Base-by-base conservation (phyloP, 2,888 invertebrate species). In the Lycophotia porphyrea region DNA sequence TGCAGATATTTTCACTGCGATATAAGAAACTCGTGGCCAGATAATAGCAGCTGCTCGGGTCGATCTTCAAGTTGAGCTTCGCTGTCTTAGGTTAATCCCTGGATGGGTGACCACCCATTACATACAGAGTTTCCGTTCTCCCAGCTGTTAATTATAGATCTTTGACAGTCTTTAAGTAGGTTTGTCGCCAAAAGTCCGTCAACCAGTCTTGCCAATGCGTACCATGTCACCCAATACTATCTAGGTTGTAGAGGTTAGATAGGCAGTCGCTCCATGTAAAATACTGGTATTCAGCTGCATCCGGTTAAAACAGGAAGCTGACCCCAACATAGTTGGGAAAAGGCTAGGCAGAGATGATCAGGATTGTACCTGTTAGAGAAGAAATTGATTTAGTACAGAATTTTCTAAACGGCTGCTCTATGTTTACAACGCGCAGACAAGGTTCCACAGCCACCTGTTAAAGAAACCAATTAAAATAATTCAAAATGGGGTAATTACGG, bases 401-500 rank as follows among this genome's bases (percentile, higher is more conserved):
- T 9, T 49, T 49, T 36, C 24, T 36, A 31, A 65, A 52, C 7
- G 39, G 2, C 36, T 67, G 11, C 42, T 2, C 24, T 34, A 60
- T 66, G 47, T 65, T 39, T 63, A 69, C 21, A 15, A n/a, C 58
- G 39, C 15, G 24, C n/a, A 58, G 2, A 36, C 49, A 74, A 69
- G n/a, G 71, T 36, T 63, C 65, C 42, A 52, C 55, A 44, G 24
- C 27, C 76, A 76, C 58, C 71, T 81, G 85, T 60, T 82, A 74
- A 68, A 60, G 34, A 34, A 84, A 72, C 67, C 70, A 83, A 79
- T 85, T 73, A 68, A 64, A 74, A 75, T 85, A 71, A 85, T 84
- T 85, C 83, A 75, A 71, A 75, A 85, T 83, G 69, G 58, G 72
- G 69, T 78, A 82, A 82, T 83, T 82, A 82, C 55, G 64, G 55